Evolutionary conservation across 2,888 invertebrate species (phyloP).

Genomic region (Dorcus hopei): DNA sequence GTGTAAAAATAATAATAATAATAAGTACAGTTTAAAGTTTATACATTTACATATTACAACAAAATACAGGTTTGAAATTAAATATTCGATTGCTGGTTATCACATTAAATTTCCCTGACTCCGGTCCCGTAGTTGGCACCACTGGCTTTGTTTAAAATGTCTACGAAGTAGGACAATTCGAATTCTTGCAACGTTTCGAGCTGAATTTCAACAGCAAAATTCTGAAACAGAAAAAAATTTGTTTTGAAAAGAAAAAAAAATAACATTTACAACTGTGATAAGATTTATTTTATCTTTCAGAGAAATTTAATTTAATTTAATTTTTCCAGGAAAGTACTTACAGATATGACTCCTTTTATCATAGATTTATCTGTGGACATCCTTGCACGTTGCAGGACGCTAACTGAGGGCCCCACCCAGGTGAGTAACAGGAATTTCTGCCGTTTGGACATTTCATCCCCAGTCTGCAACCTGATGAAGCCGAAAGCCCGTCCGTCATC

Average conservation of each 20-base stretch:
- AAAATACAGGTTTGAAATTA: neutral
- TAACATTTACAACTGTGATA: slow-evolving; percentile 18
- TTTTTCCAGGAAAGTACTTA: slow-evolving; percentile 47
- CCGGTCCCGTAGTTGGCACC: slow-evolving; percentile 82
- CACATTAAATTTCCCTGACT: slow-evolving; percentile 59
- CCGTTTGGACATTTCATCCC: slow-evolving; percentile 80
- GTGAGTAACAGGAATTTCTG: slow-evolving; percentile 76
- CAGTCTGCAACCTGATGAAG: slow-evolving; percentile 72
- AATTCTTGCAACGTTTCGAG: slow-evolving; percentile 67
- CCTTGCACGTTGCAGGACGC: slow-evolving; percentile 75
- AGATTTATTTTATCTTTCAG: neutral
- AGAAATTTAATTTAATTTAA: too few species aligned
- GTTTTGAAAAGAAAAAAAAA: neutral
- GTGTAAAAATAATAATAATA: too few species aligned
- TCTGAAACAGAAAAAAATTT: slow-evolving; percentile 56
- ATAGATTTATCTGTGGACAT: slow-evolving; percentile 79
- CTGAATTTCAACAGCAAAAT: slow-evolving; percentile 74
- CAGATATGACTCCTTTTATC: slow-evolving; percentile 72
- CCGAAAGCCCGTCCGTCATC: slow-evolving; percentile 75
- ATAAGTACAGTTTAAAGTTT: slow-evolving; percentile 7
- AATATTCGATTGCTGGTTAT: neutral
- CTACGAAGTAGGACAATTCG: slow-evolving; percentile 66
- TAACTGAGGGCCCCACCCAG: slow-evolving; percentile 73
- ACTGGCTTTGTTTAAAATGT: slow-evolving; percentile 68
- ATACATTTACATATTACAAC: neutral